Conservation (phyloP, 2,888 invertebrate species). For the Agapetus fuscipes region DNA sequence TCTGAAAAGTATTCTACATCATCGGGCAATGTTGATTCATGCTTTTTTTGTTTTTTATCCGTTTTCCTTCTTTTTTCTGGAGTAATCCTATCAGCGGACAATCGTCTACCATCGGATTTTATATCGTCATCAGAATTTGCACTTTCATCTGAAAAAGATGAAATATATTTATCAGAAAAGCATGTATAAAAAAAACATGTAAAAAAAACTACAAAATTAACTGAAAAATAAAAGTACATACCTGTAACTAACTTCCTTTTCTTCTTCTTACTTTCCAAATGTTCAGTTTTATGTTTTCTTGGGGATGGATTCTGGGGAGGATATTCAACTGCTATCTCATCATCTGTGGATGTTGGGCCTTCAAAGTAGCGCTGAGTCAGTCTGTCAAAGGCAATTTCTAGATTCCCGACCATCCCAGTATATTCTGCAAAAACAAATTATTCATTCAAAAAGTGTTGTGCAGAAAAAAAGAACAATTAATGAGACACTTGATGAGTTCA, state of each 20-base stretch:
- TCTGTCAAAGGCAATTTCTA: constrained; percentile 71
- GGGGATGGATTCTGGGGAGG: constrained; percentile 42
- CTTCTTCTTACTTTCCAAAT: constrained; percentile 21
- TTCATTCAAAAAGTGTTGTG: neutral
- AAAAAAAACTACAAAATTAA: constrained; percentile 2
- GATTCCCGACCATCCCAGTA: constrained; percentile 77
- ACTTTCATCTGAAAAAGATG: constrained; percentile 10
- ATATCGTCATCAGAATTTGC: constrained; percentile 6
- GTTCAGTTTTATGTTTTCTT: constrained; percentile 23
- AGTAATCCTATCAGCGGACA: constrained; percentile 1
- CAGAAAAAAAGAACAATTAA: neutral
- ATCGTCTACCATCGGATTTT: no score
- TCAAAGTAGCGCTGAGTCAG: constrained; percentile 77
- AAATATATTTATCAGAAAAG: no score
- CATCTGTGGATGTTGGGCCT: constrained; percentile 70
- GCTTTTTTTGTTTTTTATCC: constrained; percentile 1
- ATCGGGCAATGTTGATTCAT: no score
- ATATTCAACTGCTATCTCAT: constrained; percentile 62
- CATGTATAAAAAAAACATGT: neutral
- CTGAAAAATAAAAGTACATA: neutral
- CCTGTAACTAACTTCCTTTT: constrained; percentile 27
- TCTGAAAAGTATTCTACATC: neutral
- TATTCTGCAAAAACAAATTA: constrained; percentile 54
- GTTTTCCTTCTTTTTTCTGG: constrained; percentile 2
- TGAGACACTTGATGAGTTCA: no score